A percentile compares a stretch with the other conserved stretches of the same genome.
phyloP scores from a whole-genome alignment of 1,140 invertebrate species.

The Eueides isabella region DNA sequence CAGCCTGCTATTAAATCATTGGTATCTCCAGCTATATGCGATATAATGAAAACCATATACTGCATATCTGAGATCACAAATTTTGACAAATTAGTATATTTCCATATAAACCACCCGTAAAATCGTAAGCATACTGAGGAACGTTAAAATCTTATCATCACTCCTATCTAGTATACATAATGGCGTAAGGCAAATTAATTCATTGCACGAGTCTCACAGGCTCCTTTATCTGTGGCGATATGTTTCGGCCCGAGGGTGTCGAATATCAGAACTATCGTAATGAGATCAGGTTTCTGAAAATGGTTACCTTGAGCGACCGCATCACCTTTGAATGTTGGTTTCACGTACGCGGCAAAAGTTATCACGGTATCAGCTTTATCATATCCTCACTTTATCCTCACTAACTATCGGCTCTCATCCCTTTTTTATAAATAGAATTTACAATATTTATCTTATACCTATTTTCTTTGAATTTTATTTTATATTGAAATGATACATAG shows the following conservation, averaged over 20 bases:
- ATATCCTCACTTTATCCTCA: slow-evolving; percentile 3
- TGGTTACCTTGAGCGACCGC: slow-evolving; percentile 47
- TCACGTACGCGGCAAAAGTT: slow-evolving; percentile 44
- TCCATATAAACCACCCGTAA: slow-evolving; percentile 46
- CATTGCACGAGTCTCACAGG: slow-evolving; percentile 59
- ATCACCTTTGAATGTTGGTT: slow-evolving; percentile 38
- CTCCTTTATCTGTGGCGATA: slow-evolving; percentile 56
- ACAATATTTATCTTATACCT: neutral
- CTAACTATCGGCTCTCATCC: neutral
- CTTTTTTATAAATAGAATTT: neutral
- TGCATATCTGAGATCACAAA: slow-evolving; percentile 43
- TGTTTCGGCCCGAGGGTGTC: slow-evolving; percentile 54
- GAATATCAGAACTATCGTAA: slow-evolving; percentile 71
- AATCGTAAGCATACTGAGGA: slow-evolving; percentile 32
- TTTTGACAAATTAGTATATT: slow-evolving; percentile 52
- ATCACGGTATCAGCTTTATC: slow-evolving; percentile 52
- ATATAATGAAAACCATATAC: slow-evolving; percentile 44
- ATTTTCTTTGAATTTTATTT: neutral
- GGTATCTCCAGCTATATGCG: slow-evolving; percentile 41
- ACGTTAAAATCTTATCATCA: slow-evolving; percentile 58
- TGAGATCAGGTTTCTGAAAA: slow-evolving; percentile 68
- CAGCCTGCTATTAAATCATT: slow-evolving; percentile 44
- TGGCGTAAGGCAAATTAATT: slow-evolving; percentile 69
- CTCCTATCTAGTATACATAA: slow-evolving; percentile 69
- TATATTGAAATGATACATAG: neutral